Conservation (phyloP, 2,113 vertebrate species). For the human region GRCh38 chr14:19786501-19787000, state of each 20-base stretch:
- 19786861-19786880: too few relatives aligned
- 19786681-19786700: background rate
- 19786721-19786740: background rate
- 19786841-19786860: too few relatives aligned
- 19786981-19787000: too few relatives aligned
- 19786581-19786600: background rate
- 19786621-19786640: background rate
- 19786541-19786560: background rate
- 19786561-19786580: background rate
- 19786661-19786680: background rate
- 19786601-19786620: background rate
- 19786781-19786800: too few relatives aligned
- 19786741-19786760: background rate
- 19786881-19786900: too few relatives aligned
- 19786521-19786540: background rate
- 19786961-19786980: too few relatives aligned
- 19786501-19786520: background rate
- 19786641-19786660: background rate
- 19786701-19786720: background rate
- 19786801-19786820: too few relatives aligned
- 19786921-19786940: too few relatives aligned
- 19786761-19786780: too few relatives aligned
- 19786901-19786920: accelerated
- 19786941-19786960: too few relatives aligned
- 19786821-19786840: too few relatives aligned